These are phyloP conservation scores for Meriones psammophilus DNA, from an alignment of 2,797 vertebrate species.

Conservation along the genomic window DNA sequence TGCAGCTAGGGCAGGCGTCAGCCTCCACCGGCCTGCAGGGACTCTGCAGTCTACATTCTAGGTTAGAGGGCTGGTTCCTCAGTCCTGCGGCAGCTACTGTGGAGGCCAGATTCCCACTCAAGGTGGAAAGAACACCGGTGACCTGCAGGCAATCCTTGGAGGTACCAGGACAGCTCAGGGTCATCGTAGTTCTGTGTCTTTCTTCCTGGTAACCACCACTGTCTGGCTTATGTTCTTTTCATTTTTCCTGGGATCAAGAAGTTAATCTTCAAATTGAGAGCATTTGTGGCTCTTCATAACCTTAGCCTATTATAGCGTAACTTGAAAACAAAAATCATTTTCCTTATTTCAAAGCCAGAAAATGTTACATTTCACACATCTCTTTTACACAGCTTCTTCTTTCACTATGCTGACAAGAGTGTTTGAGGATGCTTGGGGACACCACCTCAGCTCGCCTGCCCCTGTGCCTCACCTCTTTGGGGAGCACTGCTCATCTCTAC, in stretches of 20 bases:
- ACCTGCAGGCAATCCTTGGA: background rate
- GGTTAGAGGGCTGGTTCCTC: background rate
- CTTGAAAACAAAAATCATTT: background rate
- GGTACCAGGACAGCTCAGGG: background rate
- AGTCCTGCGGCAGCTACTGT: background rate
- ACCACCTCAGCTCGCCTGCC: background rate
- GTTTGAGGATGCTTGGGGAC: background rate
- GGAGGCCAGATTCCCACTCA: background rate
- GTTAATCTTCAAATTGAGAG: background rate
- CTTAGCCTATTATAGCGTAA: background rate
- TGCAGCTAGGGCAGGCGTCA: background rate
- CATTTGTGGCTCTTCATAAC: background rate
- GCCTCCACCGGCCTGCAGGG: background rate
- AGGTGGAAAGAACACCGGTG: background rate
- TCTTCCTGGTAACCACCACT: background rate
- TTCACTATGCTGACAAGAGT: background rate
- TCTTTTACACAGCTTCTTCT: background rate
- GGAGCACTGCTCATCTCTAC: background rate
- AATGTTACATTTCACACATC: background rate
- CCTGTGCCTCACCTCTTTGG: fast-evolving
- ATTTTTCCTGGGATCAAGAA: background rate
- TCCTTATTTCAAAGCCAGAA: background rate
- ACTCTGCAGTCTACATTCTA: background rate
- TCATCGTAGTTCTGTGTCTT: background rate
- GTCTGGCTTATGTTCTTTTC: background rate